Evolutionary conservation across 1,140 invertebrate species (phyloP).

Genomic region (Oscheius sp.): DNA sequence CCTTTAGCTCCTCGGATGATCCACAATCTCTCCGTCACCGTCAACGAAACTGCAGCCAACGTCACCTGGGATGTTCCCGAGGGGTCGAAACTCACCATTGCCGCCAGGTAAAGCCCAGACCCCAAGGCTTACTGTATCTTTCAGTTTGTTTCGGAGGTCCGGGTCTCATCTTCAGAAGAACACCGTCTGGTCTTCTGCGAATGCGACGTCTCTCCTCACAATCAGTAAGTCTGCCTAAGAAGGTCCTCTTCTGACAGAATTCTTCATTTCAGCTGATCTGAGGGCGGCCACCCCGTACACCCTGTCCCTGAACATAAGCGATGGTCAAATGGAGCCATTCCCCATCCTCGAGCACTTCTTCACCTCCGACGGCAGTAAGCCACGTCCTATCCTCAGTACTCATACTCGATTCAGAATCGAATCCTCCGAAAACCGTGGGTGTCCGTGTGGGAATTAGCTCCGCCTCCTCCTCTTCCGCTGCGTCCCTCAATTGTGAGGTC

Average conservation of each 20-base stretch:
- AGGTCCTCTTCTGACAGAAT: no score
- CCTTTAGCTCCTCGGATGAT: slow-evolving; percentile 55
- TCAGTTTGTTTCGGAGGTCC: no score
- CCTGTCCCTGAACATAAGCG: slow-evolving; percentile 48
- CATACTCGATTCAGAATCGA: slow-evolving; percentile 42
- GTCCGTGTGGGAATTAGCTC: slow-evolving; percentile 48
- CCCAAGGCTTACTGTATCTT: no score
- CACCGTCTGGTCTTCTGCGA: no score
- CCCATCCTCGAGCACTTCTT: slow-evolving; percentile 50
- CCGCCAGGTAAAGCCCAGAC: background rate
- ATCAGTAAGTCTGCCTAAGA: no score
- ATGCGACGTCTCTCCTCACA: no score
- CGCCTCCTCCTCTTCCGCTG: background rate
- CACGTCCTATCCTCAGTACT: background rate
- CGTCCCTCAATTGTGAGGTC: slow-evolving; percentile 36
- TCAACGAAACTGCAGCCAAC: slow-evolving; percentile 45
- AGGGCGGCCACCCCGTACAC: slow-evolving; percentile 58
- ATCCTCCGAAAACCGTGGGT: slow-evolving; percentile 31
- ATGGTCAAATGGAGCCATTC: slow-evolving; percentile 54
- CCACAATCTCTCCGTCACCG: slow-evolving; percentile 46
- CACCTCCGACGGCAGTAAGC: slow-evolving; percentile 46
- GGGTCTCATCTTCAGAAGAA: no score
- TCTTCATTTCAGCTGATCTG: slow-evolving; percentile 33
- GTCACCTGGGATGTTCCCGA: slow-evolving; percentile 47
- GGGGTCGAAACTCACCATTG: background rate